Evolutionary conservation across 2,888 invertebrate genomes (phyloP).

Genomic region (Drosophila planitibia): DNA sequence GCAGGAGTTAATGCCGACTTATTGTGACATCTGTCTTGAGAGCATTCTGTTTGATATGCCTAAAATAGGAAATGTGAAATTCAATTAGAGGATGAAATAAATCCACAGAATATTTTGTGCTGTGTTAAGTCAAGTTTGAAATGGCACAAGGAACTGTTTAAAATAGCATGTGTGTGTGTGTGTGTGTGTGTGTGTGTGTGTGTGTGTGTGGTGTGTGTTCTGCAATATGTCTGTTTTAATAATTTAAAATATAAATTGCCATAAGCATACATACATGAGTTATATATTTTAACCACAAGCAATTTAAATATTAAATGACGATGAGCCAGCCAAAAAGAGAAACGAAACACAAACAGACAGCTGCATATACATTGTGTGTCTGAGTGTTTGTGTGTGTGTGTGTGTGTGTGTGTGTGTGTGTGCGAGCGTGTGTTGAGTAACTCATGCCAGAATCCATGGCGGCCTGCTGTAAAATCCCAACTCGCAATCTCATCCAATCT

Average conservation of each 20-base stretch:
- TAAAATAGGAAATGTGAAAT: conserved; percentile 57
- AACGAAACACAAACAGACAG: conserved; percentile 29
- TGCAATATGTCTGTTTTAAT: conserved; percentile 76
- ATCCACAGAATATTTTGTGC: conserved; percentile 34
- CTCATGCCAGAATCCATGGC: conserved; percentile 37
- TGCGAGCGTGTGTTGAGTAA: conserved; percentile 31
- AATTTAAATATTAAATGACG: conserved; percentile 80
- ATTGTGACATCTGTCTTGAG: conserved; percentile 36
- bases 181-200: background rate
- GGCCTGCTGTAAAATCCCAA: conserved; percentile 45
- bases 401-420: conserved; percentile 21
- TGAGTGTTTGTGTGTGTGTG: conserved; percentile 15
- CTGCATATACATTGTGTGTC: conserved; percentile 29
- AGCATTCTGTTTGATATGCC: conserved; percentile 58
- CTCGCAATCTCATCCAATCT: conserved; percentile 44
- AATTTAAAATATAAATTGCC: conserved; percentile 81
- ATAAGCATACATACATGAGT: conserved; percentile 64
- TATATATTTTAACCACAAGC: conserved; percentile 77
- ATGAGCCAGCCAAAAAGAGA: conserved; percentile 40
- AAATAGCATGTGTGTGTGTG: background rate
- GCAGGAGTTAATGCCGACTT: conserved; percentile 39
- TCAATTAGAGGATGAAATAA: conserved; percentile 58
- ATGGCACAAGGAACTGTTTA: conserved; percentile 23
- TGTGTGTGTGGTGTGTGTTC: conserved; percentile 26
- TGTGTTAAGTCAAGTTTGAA: conserved; percentile 59